Percentiles rank a stretch among this genome's conserved stretches.
Evolutionary conservation across 1,140 invertebrate genomes (phyloP).

Genomic region (Listronotus bonariensis): DNA sequence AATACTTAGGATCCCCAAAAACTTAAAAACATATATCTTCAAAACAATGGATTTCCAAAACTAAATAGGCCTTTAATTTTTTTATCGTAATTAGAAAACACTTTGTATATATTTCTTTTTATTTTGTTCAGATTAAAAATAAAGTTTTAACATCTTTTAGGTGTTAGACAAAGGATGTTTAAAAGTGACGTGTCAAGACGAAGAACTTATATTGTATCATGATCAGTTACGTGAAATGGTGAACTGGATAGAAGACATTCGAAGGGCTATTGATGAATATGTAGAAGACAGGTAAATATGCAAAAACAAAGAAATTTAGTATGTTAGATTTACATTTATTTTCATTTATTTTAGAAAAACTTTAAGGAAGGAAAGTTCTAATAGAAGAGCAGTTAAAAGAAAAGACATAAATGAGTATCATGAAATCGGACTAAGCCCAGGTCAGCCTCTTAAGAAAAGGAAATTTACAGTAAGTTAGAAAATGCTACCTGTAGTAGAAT

Average conservation of each 20-base stretch:
- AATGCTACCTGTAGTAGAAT: neutral
- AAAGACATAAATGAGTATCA: conserved; percentile 55
- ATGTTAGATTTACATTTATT: neutral
- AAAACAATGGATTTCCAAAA: too few relatives aligned
- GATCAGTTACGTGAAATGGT: conserved; percentile 59
- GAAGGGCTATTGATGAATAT: conserved; percentile 62
- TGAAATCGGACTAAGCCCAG: conserved; percentile 51
- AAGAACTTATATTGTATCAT: conserved; percentile 63
- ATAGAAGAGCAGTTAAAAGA: conserved; percentile 61
- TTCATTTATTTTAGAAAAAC: conserved; percentile 56
- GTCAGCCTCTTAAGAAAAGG: conserved; percentile 46
- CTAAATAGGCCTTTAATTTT: neutral
- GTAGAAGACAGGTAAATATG: conserved; percentile 55
- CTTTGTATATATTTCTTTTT: neutral
- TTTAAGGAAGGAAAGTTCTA: conserved; percentile 65
- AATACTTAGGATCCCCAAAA: too few relatives aligned
- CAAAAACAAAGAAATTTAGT: too few relatives aligned
- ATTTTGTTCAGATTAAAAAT: conserved; percentile 51
- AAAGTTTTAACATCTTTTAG: conserved; percentile 47
- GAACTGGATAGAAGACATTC: conserved; percentile 62
- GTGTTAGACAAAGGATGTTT: conserved; percentile 51
- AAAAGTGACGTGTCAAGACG: conserved; percentile 62
- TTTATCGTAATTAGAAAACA: neutral
- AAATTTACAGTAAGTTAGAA: conserved; percentile 28
- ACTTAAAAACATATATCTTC: too few relatives aligned